Conservation (phyloP, 2,888 invertebrate species). For the Parthenolecanium corni region DNA sequence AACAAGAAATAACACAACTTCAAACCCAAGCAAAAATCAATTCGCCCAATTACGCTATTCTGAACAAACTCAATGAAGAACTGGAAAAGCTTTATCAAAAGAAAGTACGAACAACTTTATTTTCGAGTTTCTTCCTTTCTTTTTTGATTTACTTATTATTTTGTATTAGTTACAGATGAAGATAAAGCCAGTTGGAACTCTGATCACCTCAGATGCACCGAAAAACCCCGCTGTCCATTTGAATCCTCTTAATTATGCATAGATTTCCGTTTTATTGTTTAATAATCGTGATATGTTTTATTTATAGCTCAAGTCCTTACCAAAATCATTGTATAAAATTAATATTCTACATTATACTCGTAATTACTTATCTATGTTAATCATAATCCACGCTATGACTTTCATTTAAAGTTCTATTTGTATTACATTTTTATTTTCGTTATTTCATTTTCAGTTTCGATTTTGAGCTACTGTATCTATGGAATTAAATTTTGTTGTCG, state of each 20-base stretch:
- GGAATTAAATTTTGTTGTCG: too few relatives aligned
- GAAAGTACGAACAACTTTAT: background rate
- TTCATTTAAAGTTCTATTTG: too few relatives aligned
- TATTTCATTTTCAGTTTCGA: too few relatives aligned
- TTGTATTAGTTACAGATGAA: background rate
- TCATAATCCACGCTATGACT: too few relatives aligned
- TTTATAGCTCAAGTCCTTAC: too few relatives aligned
- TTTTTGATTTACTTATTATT: background rate
- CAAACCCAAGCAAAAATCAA: constrained; percentile 78
- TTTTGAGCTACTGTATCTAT: too few relatives aligned
- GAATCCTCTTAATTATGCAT: constrained; percentile 21
- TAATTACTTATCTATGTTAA: too few relatives aligned
- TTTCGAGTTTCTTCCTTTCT: background rate
- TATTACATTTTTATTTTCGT: too few relatives aligned
- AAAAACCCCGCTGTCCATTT: constrained; percentile 10
- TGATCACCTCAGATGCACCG: constrained; percentile 11
- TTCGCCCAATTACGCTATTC: constrained; percentile 81
- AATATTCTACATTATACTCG: too few relatives aligned
- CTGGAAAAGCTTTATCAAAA: constrained; percentile 61
- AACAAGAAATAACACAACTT: constrained; percentile 83
- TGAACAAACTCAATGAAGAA: constrained; percentile 70
- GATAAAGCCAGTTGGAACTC: constrained; percentile 16
- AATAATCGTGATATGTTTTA: background rate
- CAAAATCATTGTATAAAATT: too few relatives aligned
- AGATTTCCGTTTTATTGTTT: background rate